Percentiles rank a stretch among this genome's conserved stretches.
These are phyloP conservation scores for mouse (Mus musculus) DNA, from an alignment of 2,113 vertebrate species.

Conservation along the genomic window GRCm39 chr5:119155001-119155500, in stretches of 20 bases:
- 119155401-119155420: background rate
- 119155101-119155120: fast-evolving
- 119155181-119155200: background rate
- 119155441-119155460: too few relatives aligned
- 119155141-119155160: background rate
- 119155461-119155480: background rate
- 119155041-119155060: background rate
- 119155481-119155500: background rate
- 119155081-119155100: background rate
- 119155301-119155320: too few relatives aligned
- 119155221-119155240: background rate
- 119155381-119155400: too few relatives aligned
- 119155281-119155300: background rate
- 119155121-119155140: background rate
- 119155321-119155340: too few relatives aligned
- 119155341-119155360: too few relatives aligned
- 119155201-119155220: background rate
- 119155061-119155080: background rate
- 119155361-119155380: too few relatives aligned
- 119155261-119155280: background rate
- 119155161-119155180: background rate
- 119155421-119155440: too few relatives aligned
- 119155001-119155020: background rate
- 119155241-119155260: background rate
- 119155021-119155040: background rate